Conservation (phyloP, 2,113 vertebrate species). For the Clarias magur region DNA sequence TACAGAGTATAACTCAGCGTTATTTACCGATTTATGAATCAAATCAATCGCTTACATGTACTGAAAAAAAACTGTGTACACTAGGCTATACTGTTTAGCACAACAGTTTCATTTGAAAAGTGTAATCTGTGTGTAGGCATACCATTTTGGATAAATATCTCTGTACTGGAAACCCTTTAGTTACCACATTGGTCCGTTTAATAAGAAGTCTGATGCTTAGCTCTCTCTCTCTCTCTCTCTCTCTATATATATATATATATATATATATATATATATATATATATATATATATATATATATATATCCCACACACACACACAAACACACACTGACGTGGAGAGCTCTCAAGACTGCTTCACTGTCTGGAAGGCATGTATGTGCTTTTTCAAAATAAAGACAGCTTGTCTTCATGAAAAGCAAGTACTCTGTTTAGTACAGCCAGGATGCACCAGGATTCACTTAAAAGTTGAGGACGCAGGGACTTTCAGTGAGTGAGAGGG, state of each 20-base stretch:
- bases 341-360: constrained; percentile 15
- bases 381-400: constrained; percentile 40
- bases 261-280: too few species aligned
- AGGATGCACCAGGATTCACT: constrained; percentile 28
- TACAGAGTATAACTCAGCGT: background rate
- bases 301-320: constrained; percentile 7
- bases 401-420: constrained; percentile 43
- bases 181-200: background rate
- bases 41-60: background rate
- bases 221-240: background rate
- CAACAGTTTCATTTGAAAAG: background rate
- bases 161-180: constrained; percentile 17
- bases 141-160: constrained; percentile 18
- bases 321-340: constrained; percentile 2
- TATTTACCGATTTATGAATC: background rate
- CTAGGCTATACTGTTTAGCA: background rate
- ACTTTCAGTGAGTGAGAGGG: background rate
- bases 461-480: constrained; percentile 23
- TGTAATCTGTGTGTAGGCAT: background rate
- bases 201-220: background rate
- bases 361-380: constrained; percentile 28
- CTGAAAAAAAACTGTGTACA: too few species aligned
- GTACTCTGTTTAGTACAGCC: constrained; percentile 34
- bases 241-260: too few species aligned
- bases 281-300: too few species aligned